Base-by-base conservation (phyloP, 2,888 invertebrate genomes). In the Euzetes globulus region DNA sequence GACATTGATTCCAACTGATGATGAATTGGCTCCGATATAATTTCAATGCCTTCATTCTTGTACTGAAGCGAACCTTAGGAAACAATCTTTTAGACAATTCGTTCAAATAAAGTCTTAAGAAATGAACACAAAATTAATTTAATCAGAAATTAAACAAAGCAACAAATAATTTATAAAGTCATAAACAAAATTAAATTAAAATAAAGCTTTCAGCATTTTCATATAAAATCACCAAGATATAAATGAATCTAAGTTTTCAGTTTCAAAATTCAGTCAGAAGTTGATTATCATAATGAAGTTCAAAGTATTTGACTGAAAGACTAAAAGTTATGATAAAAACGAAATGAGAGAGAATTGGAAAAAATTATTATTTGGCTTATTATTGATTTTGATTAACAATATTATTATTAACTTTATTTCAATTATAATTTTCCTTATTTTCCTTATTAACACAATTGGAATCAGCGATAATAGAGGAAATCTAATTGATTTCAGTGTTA, bases 321-420 rank as follows among this genome's bases (percentile, higher is more conserved):
- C 58, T 58, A 58, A 58, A 27, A 58, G 17, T 27, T 11, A 17
- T 41, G 13, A 3, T 17, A 4, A 58, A 58, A 58, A n/a, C n/a
- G n/a, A n/a, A 58, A 50, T 50, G 11, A 27, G 27, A 27, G 17
- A 25, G 22, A 58, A 22, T 27, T 17, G 9, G 2, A 27, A 37
- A 65, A 37, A 65, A 37, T 17, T 3, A 37, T 37, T 63, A 63
- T 63, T 55, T 33, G 29, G 17, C n/a, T 63, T 11, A 27, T 63
- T 37, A 65, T 65, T 65, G 37, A 11, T 22, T 60, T 65, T 65
- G 63, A 65, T 65, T 25, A 58, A 27, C 22, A 50, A 50, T 58
- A 60, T 27, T 60, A 60, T n/a, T 65, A 65, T 68, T 41, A 68
- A 68, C 45, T 70, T 70, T 70, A 70, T 70, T 70, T 70, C 70